Percentiles rank a stretch among this genome's conserved stretches.
phyloP scores from a whole-genome alignment of 2,797 vertebrate genomes.

The Enteromius trimaculatus region DNA sequence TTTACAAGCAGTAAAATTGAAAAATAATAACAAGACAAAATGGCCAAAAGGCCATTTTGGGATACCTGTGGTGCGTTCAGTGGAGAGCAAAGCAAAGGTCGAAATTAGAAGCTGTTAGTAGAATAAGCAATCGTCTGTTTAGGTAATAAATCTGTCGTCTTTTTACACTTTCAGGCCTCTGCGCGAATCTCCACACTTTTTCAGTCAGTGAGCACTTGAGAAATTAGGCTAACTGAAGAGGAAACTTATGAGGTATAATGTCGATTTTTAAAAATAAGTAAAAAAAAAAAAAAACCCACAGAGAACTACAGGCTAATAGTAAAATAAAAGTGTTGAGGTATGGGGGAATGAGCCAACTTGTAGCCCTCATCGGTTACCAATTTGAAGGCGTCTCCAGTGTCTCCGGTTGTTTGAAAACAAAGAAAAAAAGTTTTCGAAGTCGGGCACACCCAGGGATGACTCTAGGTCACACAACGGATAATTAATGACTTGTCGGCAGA shows the following conservation, averaged over 20 bases:
- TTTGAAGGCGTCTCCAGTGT: constrained; percentile 67
- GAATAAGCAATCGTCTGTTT: constrained; percentile 83
- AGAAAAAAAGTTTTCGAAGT: constrained; percentile 67
- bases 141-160: constrained; percentile 87
- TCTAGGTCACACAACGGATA: constrained; percentile 78
- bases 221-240: constrained; percentile 45
- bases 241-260: constrained; percentile 54
- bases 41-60: constrained; percentile 48
- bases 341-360: constrained; percentile 47
- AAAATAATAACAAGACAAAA: constrained; percentile 51
- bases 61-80: constrained; percentile 46
- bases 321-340: constrained; percentile 17
- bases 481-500: constrained; percentile 75
- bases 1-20: constrained; percentile 47
- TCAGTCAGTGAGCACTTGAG: constrained; percentile 31
- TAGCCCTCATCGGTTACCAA: constrained; percentile 65
- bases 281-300: constrained; percentile 10
- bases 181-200: constrained; percentile 47
- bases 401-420: constrained; percentile 62
- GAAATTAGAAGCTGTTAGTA: constrained; percentile 58
- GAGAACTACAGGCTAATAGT: constrained; percentile 31
- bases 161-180: constrained; percentile 70
- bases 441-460: constrained; percentile 71
- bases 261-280: neutral
- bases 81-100: constrained; percentile 33